Base-by-base conservation (phyloP, 2,113 vertebrate species). In the Carollia perspicillata region DNA sequence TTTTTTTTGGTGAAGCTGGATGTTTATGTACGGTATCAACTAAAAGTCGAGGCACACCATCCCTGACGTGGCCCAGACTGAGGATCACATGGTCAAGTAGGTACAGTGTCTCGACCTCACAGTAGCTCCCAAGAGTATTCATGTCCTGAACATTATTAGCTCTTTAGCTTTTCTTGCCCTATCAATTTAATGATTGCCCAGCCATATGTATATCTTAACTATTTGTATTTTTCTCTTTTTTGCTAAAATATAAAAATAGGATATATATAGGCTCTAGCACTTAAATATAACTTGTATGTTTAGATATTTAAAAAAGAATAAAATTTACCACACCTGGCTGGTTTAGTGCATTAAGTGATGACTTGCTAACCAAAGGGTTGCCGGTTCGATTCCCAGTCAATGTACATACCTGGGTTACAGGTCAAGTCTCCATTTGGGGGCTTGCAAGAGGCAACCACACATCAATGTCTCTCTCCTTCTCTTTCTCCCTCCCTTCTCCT, bases 231-330 rank as follows among this genome's bases (percentile, higher is more conserved):
- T 60, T 30, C 23, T 68, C 49, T 51, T 17, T 26, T 26, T 40
- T 4, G 8, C 14, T 44, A 88, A 94, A 72, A 92, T 71, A 44
- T 79, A 86, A 79, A 89, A 68, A 42, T n/a, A 71, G 8, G 8
- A n/a, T 75, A 40, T 95, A 49, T 5, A 20, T 65, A 71, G 37
- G 72, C 11, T n/a, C 0, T 60, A 87, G 40, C 13, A 68, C n/a
- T 87, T 88, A 94, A 68, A 35, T 74, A 51, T 79, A 87, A 79
- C 12, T 84, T 66, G 7, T 17, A 14, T 35, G 33, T 79, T 93
- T 93, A 63, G 9, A 68, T 89, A 68, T 95, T 84, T 90, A 30
- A 30, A 63, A 63, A 30, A 90, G 42, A 91, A 83, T 3, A 93
- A 84, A 86, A 74, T 18, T 71, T 78, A 71, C 33, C 26, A 74